Evolutionary conservation across 2,888 invertebrate genomes (phyloP).

Genomic region (Odontocerum albicorne): DNA sequence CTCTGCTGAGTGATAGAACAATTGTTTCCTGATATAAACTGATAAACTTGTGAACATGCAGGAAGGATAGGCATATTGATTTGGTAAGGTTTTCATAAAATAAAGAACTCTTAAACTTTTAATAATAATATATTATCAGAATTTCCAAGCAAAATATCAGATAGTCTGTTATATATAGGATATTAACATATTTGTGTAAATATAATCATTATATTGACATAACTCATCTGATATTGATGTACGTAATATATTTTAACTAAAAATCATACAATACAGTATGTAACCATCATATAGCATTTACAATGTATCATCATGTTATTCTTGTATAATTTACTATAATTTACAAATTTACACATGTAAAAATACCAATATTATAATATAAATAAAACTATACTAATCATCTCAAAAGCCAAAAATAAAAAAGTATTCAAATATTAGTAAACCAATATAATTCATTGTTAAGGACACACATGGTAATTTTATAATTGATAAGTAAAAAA

Average conservation of each 20-base stretch:
- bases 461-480: constrained; percentile 17
- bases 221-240: constrained; percentile 18
- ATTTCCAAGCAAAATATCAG: constrained; percentile 27
- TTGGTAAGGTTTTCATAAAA: no score
- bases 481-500: constrained; percentile 2
- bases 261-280: constrained; percentile 15
- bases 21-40: no score
- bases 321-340: constrained; percentile 21
- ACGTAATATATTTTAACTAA: constrained; percentile 16
- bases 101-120: no score
- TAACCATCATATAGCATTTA: constrained; percentile 17
- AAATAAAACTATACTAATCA: constrained; percentile 16
- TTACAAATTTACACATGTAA: constrained; percentile 22
- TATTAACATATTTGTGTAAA: constrained; percentile 14
- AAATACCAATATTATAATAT: constrained; percentile 22
- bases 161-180: constrained; percentile 18
- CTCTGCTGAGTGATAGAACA: no score
- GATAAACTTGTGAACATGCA: no score
- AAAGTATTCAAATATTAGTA: constrained; percentile 14
- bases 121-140: constrained; percentile 21
- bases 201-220: constrained; percentile 21
- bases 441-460: constrained; percentile 18
- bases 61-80: no score
- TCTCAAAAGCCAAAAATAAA: constrained; percentile 20
- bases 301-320: constrained; percentile 20